These are phyloP conservation scores for Salvator merianae DNA, from an alignment of 2,113 vertebrate species.

Conservation along the genomic window DNA sequence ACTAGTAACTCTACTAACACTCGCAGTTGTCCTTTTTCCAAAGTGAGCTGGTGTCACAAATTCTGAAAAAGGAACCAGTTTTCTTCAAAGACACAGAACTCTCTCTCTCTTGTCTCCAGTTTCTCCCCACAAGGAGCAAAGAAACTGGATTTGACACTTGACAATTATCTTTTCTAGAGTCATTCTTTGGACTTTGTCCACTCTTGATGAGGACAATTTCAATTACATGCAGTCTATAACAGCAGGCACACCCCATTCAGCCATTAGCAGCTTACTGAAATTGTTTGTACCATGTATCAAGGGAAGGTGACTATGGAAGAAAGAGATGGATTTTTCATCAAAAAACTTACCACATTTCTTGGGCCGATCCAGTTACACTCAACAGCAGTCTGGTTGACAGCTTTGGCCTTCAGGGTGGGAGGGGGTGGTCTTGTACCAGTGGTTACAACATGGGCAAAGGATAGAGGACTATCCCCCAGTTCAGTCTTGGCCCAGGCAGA, in stretches of 20 bases:
- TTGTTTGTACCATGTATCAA: no score
- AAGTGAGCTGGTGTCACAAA: neutral
- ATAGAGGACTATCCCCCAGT: constrained; percentile 90
- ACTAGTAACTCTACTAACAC: no score
- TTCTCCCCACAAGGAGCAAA: neutral
- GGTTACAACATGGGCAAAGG: constrained; percentile 84
- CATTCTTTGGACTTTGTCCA: no score
- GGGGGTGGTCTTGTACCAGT: constrained; percentile 76
- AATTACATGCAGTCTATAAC: neutral
- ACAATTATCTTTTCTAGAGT: no score
- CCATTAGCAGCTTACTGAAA: no score
- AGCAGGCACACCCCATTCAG: neutral
- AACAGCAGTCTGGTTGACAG: constrained; percentile 91
- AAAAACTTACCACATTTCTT: constrained; percentile 73
- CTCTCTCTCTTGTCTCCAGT: neutral
- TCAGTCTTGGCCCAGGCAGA: constrained; percentile 91
- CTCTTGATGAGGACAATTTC: no score
- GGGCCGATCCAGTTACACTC: constrained; percentile 90
- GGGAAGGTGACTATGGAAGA: neutral
- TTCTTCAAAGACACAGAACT: neutral
- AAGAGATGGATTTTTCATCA: neutral
- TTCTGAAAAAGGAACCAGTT: neutral
- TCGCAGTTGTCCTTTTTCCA: no score
- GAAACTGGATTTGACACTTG: neutral
- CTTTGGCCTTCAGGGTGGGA: constrained; percentile 88